Evolutionary conservation across 1,140 invertebrate species (phyloP), one percentile per base, ranked within the genome.

Genomic region (Littorina saxatilis): DNA sequence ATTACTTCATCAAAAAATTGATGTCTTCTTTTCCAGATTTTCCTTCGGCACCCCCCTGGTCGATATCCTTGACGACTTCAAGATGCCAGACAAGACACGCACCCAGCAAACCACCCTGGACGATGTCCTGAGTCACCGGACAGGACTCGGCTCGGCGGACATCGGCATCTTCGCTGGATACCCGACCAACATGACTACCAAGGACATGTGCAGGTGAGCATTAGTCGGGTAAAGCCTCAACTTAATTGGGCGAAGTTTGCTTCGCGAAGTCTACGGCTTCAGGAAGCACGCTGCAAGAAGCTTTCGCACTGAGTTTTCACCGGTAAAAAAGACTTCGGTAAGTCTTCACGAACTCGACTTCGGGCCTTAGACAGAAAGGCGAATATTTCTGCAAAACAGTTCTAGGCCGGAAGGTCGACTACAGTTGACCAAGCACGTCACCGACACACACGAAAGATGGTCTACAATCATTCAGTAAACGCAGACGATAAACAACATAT

Each of bases 81-180:
- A 37, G n/a, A 29, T 73, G 70, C 23, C 70, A 37, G 79, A 80
- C 52, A 4, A 52, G 4, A 39, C 7, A 7, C 50, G 79, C 47
- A 80, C 68, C 0, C 47, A n/a, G 1, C 23, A 72, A n/a, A 80
- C 70, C 3, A 80, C 66, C 20, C 70, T 80, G n/a, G 58, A 39
- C 37, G 79, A 80, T 37, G 37, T 80, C 27, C 68, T 80, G 2
- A 55, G 47, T 43, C 73, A 75, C 72, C 58, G 72, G 7, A 75
- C 80, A 0, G 72, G 72, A 0, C 70, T 81, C 40, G 73, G 23
- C 50, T 75, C 55, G 3, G 72, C 58, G 2, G 72, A 75, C 55
- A 3, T 76, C 20, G 73, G 80, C n/a, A 29, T 75, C 29, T 47
- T 75, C 23, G 73, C 73, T 7, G 72, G 80, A 2, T 81, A 75